Conservation (phyloP, 2,888 invertebrate genomes). For the Himalopsyche kuldschensis region DNA sequence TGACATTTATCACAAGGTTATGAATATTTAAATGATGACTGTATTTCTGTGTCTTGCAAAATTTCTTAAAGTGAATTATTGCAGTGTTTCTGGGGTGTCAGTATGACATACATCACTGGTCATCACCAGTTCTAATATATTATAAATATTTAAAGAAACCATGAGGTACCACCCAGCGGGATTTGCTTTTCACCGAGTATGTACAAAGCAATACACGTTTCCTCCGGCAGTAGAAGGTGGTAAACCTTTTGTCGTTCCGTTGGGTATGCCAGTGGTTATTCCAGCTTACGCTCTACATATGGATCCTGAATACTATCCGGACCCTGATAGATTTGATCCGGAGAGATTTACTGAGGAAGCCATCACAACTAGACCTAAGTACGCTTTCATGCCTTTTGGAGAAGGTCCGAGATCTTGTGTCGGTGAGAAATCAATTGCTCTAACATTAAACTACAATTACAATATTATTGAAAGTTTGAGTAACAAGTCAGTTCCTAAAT, state of each 20-base stretch:
- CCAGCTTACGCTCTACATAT: constrained; percentile 51
- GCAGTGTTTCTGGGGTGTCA: too few species aligned
- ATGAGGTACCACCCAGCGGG: constrained; percentile 23
- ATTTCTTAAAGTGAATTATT: too few species aligned
- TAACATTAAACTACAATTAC: too few species aligned
- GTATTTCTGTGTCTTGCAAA: too few species aligned
- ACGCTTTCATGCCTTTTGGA: constrained; percentile 48
- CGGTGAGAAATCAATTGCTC: constrained; percentile 41
- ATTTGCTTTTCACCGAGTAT: constrained; percentile 18
- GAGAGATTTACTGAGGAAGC: constrained; percentile 52
- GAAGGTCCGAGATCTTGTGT: constrained; percentile 50
- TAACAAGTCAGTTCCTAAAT: too few species aligned
- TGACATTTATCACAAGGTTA: too few species aligned
- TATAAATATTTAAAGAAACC: constrained; percentile 9
- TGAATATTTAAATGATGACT: too few species aligned
- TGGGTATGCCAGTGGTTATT: constrained; percentile 44
- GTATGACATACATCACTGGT: too few species aligned
- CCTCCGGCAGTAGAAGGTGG: constrained; percentile 16
- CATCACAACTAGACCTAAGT: constrained; percentile 41
- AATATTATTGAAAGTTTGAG: too few species aligned
- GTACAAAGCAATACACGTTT: constrained; percentile 14
- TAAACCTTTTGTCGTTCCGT: constrained; percentile 17
- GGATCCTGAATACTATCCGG: constrained; percentile 52
- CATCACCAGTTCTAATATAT: too few species aligned
- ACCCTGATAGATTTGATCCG: constrained; percentile 58